Evolutionary conservation across 2,797 vertebrate genomes (phyloP), one percentile per base, ranked within the genome.

Genomic region (Xenentodon cancila): DNA sequence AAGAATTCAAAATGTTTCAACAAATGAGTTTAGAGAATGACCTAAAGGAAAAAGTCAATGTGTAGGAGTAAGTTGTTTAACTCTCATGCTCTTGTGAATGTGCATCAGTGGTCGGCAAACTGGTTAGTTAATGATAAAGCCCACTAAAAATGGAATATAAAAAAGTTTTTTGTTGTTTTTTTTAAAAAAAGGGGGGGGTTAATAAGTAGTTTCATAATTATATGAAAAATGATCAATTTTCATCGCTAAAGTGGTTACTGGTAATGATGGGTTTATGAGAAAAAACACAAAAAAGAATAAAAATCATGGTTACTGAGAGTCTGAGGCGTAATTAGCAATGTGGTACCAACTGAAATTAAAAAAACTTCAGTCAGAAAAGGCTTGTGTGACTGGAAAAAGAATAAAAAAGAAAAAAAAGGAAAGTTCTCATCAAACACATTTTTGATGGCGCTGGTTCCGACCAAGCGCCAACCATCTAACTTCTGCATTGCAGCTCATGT

Each of bases 1-100:
- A 5, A 56, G 53, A 64, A 67, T 59, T 43, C 30, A 59, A 68
- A 64, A 60, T 42, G 16, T 64, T 75, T 59, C 30, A 34, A 63
- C 13, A 53, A 42, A 48, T 57, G 51, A 68, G 48, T 75, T 72
- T 57, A 64, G 7, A 42, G 61, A 73, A 64, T 53, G 53, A 69
- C 64, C 69, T 47, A 1, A 62, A 71, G 66, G 60, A 67, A 62
- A 56, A 18, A 17, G 32, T 43, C 56, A 63, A 21, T 68, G 25
- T 55, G 55, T 72, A 57, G n/a, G 55, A 56, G 48, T 57, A 48
- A 75, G 52, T 64, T 30, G 17, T 69, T 71, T 53, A 60, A 72
- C 48, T 32, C 58, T 64, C n/a, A n/a, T n/a, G 58, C 49, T 46
- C 42, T 50, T 37, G 34, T 37, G 12, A 37, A 37, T 13, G 56